A percentile compares a stretch with the other conserved stretches of the same genome.
Evolutionary conservation across 1,140 invertebrate genomes (phyloP).

Genomic region (Drosophila melanica): DNA sequence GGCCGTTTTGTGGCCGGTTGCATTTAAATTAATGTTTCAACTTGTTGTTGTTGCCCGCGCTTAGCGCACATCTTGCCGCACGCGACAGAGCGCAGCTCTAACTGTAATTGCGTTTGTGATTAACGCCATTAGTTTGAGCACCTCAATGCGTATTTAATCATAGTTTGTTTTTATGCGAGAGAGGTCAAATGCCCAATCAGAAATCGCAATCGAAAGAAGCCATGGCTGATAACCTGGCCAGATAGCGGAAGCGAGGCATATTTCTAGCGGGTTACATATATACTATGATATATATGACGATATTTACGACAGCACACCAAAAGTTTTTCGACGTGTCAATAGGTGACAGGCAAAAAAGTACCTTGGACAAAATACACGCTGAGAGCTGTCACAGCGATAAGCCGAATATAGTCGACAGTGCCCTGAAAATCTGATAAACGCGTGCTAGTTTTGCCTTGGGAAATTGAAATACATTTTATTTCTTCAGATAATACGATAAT

Average conservation of each 20-base stretch:
- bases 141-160: background rate
- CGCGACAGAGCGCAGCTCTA: constrained; percentile 5
- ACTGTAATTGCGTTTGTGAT: constrained; percentile 33
- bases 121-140: constrained; percentile 17
- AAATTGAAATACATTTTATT: background rate
- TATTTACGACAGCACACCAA: constrained; percentile 11
- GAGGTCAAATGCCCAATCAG: constrained; percentile 21
- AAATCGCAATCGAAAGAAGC: background rate
- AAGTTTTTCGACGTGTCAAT: constrained; percentile 39
- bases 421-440: constrained; percentile 3
- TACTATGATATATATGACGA: too few relatives aligned
- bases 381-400: constrained; percentile 26
- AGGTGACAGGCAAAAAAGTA: constrained; percentile 23
- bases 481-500: background rate
- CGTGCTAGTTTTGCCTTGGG: too few relatives aligned
- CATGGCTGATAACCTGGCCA: too few relatives aligned
- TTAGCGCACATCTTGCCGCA: background rate
- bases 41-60: constrained; percentile 2
- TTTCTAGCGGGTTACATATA: too few relatives aligned
- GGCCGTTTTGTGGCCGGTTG: constrained; percentile 15
- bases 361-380: constrained; percentile 25
- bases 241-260: background rate
- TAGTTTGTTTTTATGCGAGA: background rate
- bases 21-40: constrained; percentile 34
- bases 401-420: constrained; percentile 7